Base-by-base conservation (phyloP, 2,113 vertebrate species). In the Chionis minor region DNA sequence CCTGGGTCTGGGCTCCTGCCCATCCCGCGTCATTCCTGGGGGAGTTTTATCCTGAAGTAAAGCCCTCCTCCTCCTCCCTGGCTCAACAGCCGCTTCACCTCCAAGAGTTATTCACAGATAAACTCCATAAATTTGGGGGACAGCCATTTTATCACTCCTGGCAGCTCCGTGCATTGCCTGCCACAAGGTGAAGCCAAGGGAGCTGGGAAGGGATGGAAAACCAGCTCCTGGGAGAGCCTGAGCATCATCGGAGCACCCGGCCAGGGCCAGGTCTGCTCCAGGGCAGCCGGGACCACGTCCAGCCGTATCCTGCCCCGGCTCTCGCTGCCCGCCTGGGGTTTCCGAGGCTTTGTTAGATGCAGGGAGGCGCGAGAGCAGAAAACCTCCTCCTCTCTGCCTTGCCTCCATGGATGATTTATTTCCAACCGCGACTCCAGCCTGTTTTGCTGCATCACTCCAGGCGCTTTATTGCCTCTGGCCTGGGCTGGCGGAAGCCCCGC, bases 71-170 rank as follows among this genome's bases (percentile, higher is more conserved):
- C 73, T 92, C 12, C 27, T 44, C 44, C 49, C 26, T 0, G 3
- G 61, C 89, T 95, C 69, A 61, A 91, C 2, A 11, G 59, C 69
- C 3, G 27, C 91, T 89, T 96, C 95, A 96, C 96, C 96, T 96
- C 95, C 52, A n/a, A 65, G 94, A 92, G 94, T 97, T 97, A 97
- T 75, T 96, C 96, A 96, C 94, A 94, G 96, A 94, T 96, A 92
- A 97, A 97, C 95, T 91, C 96, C 89, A 97, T 97, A 94, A 96
- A 96, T 97, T 96, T 92, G 94, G 94, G 95, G 94, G 91, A 96
- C 95, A 94, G 95, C 95, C 95, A 95, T 96, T 97, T 97, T 95
- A 97, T 96, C 93, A 95, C 91, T 96, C 52, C 89, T 92, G 96
- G 94, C 94, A 96, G 96, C 73, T 96, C 96, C 27, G 56, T 38